These are phyloP conservation scores for Anarrhichthys ocellatus DNA, from an alignment of 2,113 vertebrate species.

Conservation along the genomic window DNA sequence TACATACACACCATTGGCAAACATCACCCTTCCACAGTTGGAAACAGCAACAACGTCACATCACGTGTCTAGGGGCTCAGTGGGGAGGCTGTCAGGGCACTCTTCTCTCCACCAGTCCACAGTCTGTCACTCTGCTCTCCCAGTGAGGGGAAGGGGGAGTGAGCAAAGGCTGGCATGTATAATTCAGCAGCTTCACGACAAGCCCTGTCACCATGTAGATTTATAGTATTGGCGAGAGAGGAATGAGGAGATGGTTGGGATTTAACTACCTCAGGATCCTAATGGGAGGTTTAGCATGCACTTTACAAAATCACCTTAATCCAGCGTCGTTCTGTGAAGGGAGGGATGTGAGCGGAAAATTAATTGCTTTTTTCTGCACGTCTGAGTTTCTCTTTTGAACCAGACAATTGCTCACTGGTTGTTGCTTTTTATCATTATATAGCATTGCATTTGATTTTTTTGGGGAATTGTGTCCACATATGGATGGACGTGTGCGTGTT, in stretches of 20 bases:
- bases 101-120: slow-evolving; percentile 23
- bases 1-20: slow-evolving; percentile 22
- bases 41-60: slow-evolving; percentile 35
- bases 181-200: slow-evolving; percentile 69
- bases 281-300: slow-evolving; percentile 63
- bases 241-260: slow-evolving; percentile 52
- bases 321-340: slow-evolving; percentile 37
- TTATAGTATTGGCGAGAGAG: slow-evolving; percentile 62
- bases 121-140: slow-evolving; percentile 40
- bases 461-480: neutral
- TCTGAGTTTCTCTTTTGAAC: slow-evolving; percentile 29
- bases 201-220: slow-evolving; percentile 58
- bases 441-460: slow-evolving; percentile 3
- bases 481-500: slow-evolving; percentile 10
- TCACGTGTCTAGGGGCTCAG: slow-evolving; percentile 23
- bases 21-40: slow-evolving; percentile 30
- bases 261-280: slow-evolving; percentile 67
- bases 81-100: slow-evolving; percentile 24
- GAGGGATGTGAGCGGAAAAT: slow-evolving; percentile 45
- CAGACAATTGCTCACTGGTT: neutral
- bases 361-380: slow-evolving; percentile 36
- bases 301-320: slow-evolving; percentile 71
- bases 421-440: slow-evolving; percentile 9
- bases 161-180: slow-evolving; percentile 65
- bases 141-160: slow-evolving; percentile 29